Base-by-base conservation (phyloP, 1,140 invertebrate species). In the Harlomillsia oculata region DNA sequence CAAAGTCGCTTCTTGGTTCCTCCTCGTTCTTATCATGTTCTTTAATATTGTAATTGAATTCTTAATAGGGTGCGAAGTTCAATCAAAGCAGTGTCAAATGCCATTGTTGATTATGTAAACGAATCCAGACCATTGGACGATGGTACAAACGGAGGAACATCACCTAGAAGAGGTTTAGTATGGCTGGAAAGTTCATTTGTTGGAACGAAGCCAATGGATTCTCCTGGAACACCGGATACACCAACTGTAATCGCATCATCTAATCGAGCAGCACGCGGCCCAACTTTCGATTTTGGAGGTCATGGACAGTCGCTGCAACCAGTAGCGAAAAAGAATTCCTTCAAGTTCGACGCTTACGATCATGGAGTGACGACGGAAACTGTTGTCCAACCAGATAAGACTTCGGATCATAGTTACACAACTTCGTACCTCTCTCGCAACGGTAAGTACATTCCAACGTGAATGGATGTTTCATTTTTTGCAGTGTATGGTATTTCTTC, bases 101-200 rank as follows among this genome's bases (percentile, higher is more conserved):
- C 88, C n/a, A 91, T 92, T 63, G 87, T 89, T 39, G 85, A 90
- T 71, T 91, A 89, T 74, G 87, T 90, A 34, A 68, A 66, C 40
- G 65, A 67, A 56, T 60, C 40, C 20, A 61, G 54, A 30, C 60
- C 67, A 30, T 50, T 62, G 25, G 59, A 65, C 45, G 86, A 85
- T 63, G 85, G 84, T 37, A 77, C 82, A 59, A 81, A 82, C 69
- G 40, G 66, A 66, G 43, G 66, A 14, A 57, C 57, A 25, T 70
- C 58, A 62, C 75, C 75, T 62, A 75, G 76, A 62, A 71, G 72
- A 54, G 74, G 74, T 60, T 68, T 79, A 62, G 88, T 85, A 69
- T 92, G 89, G 89, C 77, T 92, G 69, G 89, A 92, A 71, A 90
- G 86, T 72, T 89, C 86, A 56, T 92, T 92, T 74, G 87, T 91